Base-by-base conservation (phyloP, 2,888 invertebrate genomes). In the Oligia latruncula region DNA sequence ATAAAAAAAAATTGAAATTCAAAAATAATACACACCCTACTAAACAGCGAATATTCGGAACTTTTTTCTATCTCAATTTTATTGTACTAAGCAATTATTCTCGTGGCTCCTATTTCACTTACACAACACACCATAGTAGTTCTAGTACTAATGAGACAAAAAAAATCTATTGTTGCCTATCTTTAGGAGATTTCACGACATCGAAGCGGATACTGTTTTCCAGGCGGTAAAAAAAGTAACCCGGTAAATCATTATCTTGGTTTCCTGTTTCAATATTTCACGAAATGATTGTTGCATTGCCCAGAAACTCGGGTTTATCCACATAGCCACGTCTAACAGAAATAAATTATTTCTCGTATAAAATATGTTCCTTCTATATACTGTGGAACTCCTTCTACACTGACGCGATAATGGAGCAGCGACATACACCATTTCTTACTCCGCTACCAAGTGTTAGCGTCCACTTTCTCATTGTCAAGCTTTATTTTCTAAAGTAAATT, bases 401-500 rank as follows among this genome's bases (percentile, higher is more conserved):
- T 82, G 78, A 77, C 78, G 80, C 72, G 64, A 75, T 90, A 88
- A 87, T 88, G 82, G 82, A 81, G 70, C 73, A 58, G 87, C 75
- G 81, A 85, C 89, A 80, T 78, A 82, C 81, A 81, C 79, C 78
- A 88, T 88, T 84, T 78, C 88, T 87, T 88, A 89, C 84, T 86
- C 66, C 55, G 65, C 66, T 64, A 83, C 55, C 81, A 80, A 83
- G 81, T 80, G 81, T 86, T 71, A 81, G 83, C 52, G 64, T 72
- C 71, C 67, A 85, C 78, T 88, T 88, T 82, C 73, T 89, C 88
- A 79, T 75, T 88, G 88, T 88, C 86, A 84, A 76, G 80, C 80
- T 88, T 80, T 88, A 88, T 89, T 88, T 88, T 81, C 81, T 84
- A 84, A 89, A 89, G 86, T 88, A 83, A 83, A 89, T 86, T 89